Conservation (phyloP, 2,113 vertebrate genomes). For the Colinus virginianus region DNA sequence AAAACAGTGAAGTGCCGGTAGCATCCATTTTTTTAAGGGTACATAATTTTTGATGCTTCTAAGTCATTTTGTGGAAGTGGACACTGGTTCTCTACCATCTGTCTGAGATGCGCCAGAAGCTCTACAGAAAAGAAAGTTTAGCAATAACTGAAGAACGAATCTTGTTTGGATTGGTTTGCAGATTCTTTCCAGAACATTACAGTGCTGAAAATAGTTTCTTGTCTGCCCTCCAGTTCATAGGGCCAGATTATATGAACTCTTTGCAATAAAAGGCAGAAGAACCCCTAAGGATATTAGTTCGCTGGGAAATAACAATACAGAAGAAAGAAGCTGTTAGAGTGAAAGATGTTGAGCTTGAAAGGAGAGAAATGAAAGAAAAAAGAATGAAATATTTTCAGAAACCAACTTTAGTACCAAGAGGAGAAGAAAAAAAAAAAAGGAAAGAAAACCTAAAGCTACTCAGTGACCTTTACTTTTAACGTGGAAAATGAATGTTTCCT, state of each 20-base stretch:
- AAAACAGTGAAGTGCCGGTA: background rate
- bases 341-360: slow-evolving; percentile 63
- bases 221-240: slow-evolving; percentile 73
- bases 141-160: background rate
- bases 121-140: slow-evolving; percentile 5
- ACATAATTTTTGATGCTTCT: background rate
- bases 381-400: slow-evolving; percentile 51
- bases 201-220: slow-evolving; percentile 52
- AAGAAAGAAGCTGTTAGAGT: slow-evolving; percentile 68
- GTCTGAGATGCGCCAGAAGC: background rate
- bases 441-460: slow-evolving; percentile 45
- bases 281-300: slow-evolving; percentile 65
- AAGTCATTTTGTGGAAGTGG: background rate
- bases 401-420: background rate
- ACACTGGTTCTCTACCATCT: background rate
- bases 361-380: slow-evolving; percentile 43
- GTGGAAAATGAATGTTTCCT: slow-evolving; percentile 62
- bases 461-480: slow-evolving; percentile 70
- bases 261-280: slow-evolving; percentile 64
- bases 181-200: slow-evolving; percentile 21
- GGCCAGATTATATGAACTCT: slow-evolving; percentile 70
- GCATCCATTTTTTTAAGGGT: background rate
- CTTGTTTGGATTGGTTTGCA: background rate
- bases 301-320: slow-evolving; percentile 60
- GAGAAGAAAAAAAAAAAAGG: background rate